These are phyloP conservation scores for Nomada goodeniana DNA, from an alignment of 2,888 invertebrate species.

Conservation along the genomic window DNA sequence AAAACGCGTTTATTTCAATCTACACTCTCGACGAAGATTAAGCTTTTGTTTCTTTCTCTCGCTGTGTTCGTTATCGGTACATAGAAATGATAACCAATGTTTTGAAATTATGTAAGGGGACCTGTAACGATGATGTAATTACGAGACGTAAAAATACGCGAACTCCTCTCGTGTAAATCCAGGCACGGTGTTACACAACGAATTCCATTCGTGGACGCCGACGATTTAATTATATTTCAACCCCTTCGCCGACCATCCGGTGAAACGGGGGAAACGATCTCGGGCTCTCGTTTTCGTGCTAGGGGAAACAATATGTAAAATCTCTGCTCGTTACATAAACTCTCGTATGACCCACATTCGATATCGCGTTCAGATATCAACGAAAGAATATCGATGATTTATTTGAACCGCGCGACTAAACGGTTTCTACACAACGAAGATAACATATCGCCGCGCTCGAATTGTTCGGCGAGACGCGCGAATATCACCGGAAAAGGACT, in stretches of 20 bases:
- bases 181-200: not conserved
- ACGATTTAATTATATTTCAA: not conserved
- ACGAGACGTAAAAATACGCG: not conserved
- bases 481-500: constrained; percentile 44
- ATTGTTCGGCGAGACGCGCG: constrained; percentile 18
- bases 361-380: constrained; percentile 52
- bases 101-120: too few species aligned
- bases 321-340: not conserved
- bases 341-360: constrained; percentile 55
- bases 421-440: constrained; percentile 42
- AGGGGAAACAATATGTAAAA: not conserved
- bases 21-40: not conserved
- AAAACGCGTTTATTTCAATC: not conserved
- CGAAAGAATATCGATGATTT: constrained; percentile 39
- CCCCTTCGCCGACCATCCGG: too few species aligned
- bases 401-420: constrained; percentile 27
- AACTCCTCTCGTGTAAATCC: not conserved
- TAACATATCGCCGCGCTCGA: constrained; percentile 53
- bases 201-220: not conserved
- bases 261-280: too few species aligned
- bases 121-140: too few species aligned
- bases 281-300: too few species aligned
- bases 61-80: not conserved
- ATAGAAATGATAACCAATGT: not conserved
- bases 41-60: not conserved